Conservation (phyloP, 2,113 vertebrate genomes). For the Columba janthina region DNA sequence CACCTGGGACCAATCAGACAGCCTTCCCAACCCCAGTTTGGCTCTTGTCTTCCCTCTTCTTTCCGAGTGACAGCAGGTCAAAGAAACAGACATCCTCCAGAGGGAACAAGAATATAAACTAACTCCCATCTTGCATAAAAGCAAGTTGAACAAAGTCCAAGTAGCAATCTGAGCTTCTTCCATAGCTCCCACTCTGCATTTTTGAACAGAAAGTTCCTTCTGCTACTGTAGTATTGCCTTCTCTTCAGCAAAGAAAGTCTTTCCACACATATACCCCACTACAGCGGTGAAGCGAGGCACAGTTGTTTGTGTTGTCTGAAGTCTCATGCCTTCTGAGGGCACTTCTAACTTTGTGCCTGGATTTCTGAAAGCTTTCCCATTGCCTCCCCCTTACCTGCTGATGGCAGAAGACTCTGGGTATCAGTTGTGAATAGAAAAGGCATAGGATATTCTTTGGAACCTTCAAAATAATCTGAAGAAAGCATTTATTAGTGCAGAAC, state of each 20-base stretch:
- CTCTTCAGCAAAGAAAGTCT: background rate
- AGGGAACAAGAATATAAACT: background rate
- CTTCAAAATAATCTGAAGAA: background rate
- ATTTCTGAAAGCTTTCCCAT: background rate
- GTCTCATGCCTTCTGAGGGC: background rate
- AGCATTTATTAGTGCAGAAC: background rate
- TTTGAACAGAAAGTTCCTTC: background rate
- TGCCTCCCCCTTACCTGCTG: background rate
- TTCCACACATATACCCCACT: background rate
- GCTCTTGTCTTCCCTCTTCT: background rate
- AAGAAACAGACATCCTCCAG: background rate
- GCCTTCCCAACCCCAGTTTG: background rate
- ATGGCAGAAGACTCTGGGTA: background rate
- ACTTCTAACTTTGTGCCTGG: background rate
- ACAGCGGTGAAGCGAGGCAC: background rate
- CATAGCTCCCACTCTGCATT: background rate
- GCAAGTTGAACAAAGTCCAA: background rate
- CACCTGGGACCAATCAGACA: rapidly evolving
- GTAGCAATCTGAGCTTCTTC: background rate
- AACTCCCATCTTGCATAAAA: background rate
- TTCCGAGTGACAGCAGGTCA: background rate
- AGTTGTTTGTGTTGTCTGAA: background rate
- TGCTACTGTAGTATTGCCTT: background rate
- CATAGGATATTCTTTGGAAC: background rate
- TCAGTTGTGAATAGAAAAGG: background rate